A percentile compares a stretch with the other conserved stretches of the same genome.
Evolutionary conservation across 2,888 invertebrate genomes (phyloP).

Genomic region (Matsumyia berberina): DNA sequence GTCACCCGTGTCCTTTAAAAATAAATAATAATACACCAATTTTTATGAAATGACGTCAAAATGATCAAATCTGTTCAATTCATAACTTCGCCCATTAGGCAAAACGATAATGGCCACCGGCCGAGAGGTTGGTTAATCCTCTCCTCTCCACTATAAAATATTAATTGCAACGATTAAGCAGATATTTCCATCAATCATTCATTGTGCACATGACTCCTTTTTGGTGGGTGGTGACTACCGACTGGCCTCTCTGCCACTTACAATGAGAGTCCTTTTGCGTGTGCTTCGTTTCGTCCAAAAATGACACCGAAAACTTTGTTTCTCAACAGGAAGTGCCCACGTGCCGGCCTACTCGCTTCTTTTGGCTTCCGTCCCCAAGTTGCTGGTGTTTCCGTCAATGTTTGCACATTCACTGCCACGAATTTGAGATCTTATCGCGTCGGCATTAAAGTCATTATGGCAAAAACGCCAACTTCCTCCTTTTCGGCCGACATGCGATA

Average conservation of each 20-base stretch:
- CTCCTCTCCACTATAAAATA: slow-evolving; percentile 33
- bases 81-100: slow-evolving; percentile 32
- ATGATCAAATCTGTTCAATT: slow-evolving; percentile 40
- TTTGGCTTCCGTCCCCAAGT: slow-evolving; percentile 1
- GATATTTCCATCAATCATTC: slow-evolving; percentile 60
- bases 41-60: slow-evolving; percentile 1
- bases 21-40: not conserved
- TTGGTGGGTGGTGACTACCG: not conserved
- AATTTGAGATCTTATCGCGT: slow-evolving; percentile 56
- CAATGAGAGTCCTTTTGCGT: not conserved
- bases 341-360: slow-evolving; percentile 1
- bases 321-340: not conserved
- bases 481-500: slow-evolving; percentile 65
- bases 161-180: slow-evolving; percentile 46
- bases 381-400: slow-evolving; percentile 12
- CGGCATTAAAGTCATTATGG: slow-evolving; percentile 54
- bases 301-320: slow-evolving; percentile 30
- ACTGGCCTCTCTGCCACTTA: not conserved
- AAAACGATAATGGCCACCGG: slow-evolving; percentile 17
- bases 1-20: not conserved
- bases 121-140: slow-evolving; percentile 15
- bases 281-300: slow-evolving; percentile 8
- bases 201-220: slow-evolving; percentile 18
- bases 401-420: slow-evolving; percentile 36
- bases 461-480: slow-evolving; percentile 65